A percentile compares a stretch with the other conserved stretches of the same genome.
phyloP scores from a whole-genome alignment of 1,140 invertebrate species.

The Whitmania pigra region DNA sequence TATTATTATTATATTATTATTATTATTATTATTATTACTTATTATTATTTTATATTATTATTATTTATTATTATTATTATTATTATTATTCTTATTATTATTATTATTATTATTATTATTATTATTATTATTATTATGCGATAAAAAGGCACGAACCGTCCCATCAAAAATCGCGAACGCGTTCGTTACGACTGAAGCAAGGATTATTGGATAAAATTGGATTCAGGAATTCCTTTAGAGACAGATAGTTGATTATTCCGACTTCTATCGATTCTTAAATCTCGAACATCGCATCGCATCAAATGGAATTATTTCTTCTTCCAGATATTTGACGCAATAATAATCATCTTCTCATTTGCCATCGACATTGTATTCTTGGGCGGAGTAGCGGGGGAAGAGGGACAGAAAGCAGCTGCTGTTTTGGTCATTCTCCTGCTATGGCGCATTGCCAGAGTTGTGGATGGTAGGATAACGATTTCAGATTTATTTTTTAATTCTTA shows the following conservation, averaged over 20 bases:
- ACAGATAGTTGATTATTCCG: neutral
- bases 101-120: no score
- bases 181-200: no score
- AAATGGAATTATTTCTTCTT: neutral
- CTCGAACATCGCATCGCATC: neutral
- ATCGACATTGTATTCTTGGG: constrained; percentile 26
- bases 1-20: neutral
- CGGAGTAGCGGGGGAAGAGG: constrained; percentile 21
- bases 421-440: constrained; percentile 26
- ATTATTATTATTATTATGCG: no score
- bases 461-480: constrained; percentile 19
- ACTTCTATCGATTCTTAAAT: neutral
- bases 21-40: neutral
- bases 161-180: no score
- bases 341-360: constrained; percentile 23
- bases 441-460: constrained; percentile 25
- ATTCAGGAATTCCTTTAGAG: constrained; percentile 24
- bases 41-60: no score
- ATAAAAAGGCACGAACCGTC: no score
- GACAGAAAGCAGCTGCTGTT: constrained; percentile 24
- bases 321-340: constrained; percentile 27
- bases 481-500: no score
- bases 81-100: no score
- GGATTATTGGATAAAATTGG: constrained; percentile 5
- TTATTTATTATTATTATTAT: no score